Base-by-base conservation (phyloP, 2,888 invertebrate genomes). In the Pherbina coryleti region DNA sequence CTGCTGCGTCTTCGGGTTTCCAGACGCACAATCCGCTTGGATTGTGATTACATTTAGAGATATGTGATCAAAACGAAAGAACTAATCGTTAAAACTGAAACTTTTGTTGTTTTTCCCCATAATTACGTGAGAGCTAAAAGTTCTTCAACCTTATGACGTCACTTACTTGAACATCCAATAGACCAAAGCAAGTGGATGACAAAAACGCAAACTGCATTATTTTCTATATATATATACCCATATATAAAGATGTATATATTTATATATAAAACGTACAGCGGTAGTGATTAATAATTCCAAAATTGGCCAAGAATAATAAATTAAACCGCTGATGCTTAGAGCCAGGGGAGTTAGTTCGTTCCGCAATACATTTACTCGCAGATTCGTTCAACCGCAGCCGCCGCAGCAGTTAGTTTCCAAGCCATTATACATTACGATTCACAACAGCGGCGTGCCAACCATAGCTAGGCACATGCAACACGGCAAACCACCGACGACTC, bases 251-350 rank as follows among this genome's bases (percentile, higher is more conserved):
- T 44, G 44, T 19, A n/a, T 25, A 14, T 67, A 19, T 34, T 44
- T n/a, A 49, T 37, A 34, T 44, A 67, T 67, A 55, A 53, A 28
- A 55, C 34, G 57, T 25, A 25, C 28, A 28, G 5, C 34, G n/a
- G 57, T 34, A 37, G 22, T 11, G 34, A 57, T 44, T 17, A 37
- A n/a, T 72, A 71, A 49, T 44, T 49, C 66, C 44, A 49, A 67
- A 49, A 28, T 69, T 69, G 51, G 69, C 69, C n/a, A 67, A 69
- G 51, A 28, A 60, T 7, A 60, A 72, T 72, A 55, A 34, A 72
- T 14, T 70, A 70, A 51, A 44, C 5, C 22, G 69, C 8, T 22
- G 49, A 28, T 70, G 19, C 51, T 70, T 31, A 19, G 19, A 66
- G 60, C 72, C 22, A 37, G 34, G 72, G 72, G 57, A 57, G 34